A percentile compares a stretch with the other conserved stretches of the same genome.
These are phyloP conservation scores for Sycophaga agraensis DNA, from an alignment of 1,140 invertebrate species.

Conservation along the genomic window DNA sequence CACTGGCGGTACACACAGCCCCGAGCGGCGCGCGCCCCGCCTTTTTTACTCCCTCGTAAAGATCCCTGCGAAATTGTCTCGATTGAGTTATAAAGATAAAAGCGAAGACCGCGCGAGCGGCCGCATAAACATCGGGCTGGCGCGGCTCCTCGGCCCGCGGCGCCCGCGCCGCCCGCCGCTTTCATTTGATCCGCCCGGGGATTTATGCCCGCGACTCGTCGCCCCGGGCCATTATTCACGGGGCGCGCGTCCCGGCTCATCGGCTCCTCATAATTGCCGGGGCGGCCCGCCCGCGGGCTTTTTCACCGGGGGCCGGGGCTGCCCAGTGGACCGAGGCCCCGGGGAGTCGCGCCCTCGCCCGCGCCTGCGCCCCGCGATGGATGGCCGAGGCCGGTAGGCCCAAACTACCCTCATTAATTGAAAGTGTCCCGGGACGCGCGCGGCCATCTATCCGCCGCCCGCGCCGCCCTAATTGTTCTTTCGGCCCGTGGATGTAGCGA, in stretches of 20 bases:
- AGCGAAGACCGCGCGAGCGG: not conserved
- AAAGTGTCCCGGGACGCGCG: not conserved
- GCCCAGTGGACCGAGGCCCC: not conserved
- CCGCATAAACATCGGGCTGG: no score
- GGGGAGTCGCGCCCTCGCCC: no score
- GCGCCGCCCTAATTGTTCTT: not conserved
- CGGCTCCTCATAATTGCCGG: no score
- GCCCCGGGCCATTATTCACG: no score
- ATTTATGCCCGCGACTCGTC: no score
- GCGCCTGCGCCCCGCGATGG: no score
- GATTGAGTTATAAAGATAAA: not conserved
- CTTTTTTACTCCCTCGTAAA: not conserved
- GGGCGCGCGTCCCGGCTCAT: no score
- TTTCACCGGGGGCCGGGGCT: not conserved
- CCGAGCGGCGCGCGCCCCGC: not conserved
- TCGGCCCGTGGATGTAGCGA: no score
- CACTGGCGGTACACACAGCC: not conserved
- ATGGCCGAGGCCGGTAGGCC: not conserved
- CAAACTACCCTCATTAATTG: no score
- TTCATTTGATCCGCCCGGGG: no score
- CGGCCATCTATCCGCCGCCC: not conserved
- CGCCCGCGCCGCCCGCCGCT: no score
- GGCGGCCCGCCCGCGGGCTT: not conserved
- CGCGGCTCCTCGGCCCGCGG: no score
- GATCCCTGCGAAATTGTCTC: not conserved